A percentile compares a stretch with the other conserved stretches of the same genome.
phyloP scores from a whole-genome alignment of 2,797 vertebrate species.

The Scyliorhinus canicula region DNA sequence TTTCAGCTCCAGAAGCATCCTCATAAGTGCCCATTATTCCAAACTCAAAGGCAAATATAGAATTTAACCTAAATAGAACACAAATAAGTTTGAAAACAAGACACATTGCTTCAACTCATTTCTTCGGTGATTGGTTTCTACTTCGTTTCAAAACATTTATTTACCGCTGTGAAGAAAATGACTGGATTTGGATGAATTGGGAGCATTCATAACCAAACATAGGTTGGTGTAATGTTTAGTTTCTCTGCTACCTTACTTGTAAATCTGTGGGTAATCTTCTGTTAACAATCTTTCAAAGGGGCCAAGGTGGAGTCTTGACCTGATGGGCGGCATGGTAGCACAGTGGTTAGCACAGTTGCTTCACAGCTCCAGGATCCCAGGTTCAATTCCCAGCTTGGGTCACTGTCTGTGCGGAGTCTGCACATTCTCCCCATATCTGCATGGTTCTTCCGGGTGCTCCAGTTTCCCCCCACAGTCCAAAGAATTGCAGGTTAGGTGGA shows the following conservation, averaged over 20 bases:
- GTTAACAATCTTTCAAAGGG: background rate
- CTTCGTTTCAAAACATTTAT: background rate
- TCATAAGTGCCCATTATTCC: constrained; percentile 34
- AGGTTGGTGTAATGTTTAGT: background rate
- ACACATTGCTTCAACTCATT: background rate
- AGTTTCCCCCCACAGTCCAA: too few relatives aligned
- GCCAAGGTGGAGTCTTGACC: background rate
- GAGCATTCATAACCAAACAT: background rate
- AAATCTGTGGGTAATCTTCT: background rate
- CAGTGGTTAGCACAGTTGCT: too few relatives aligned
- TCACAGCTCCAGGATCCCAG: too few relatives aligned
- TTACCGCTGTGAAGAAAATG: background rate
- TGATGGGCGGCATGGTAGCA: too few relatives aligned
- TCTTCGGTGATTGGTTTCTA: background rate
- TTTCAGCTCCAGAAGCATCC: background rate
- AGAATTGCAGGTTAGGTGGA: too few relatives aligned
- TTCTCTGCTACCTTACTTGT: background rate
- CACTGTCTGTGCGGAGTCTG: too few relatives aligned
- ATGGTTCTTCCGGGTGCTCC: too few relatives aligned
- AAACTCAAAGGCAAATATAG: constrained; percentile 32
- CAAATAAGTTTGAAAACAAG: background rate
- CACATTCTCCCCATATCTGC: too few relatives aligned
- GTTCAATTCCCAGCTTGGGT: too few relatives aligned
- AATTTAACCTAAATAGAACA: constrained; percentile 30
- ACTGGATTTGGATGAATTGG: background rate